phyloP scores from a whole-genome alignment of 2,888 invertebrate species.

The Teinopalpus imperialis region DNA sequence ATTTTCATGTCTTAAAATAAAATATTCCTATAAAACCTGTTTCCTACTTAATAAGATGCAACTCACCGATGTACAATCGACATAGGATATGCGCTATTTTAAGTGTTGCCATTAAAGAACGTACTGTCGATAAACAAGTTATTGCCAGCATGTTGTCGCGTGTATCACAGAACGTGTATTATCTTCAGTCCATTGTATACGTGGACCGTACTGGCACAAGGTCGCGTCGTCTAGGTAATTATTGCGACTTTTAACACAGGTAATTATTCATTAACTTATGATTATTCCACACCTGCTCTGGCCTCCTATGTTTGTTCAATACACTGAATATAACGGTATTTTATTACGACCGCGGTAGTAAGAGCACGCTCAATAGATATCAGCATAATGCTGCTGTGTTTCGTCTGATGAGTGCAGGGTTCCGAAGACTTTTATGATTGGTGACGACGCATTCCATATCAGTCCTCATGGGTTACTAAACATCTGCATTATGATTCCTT shows the following conservation, averaged over 20 bases:
- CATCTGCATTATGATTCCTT: too few species aligned
- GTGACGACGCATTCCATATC: too few species aligned
- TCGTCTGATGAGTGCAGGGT: too few species aligned
- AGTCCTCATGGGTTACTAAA: too few species aligned
- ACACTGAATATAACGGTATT: not conserved
- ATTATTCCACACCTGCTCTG: conserved; percentile 12
- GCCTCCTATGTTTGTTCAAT: conserved; percentile 6
- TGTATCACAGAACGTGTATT: conserved; percentile 13
- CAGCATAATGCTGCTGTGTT: too few species aligned
- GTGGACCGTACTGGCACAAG: conserved; percentile 3
- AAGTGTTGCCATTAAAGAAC: not conserved
- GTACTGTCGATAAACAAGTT: conserved; percentile 10
- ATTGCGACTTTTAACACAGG: conserved; percentile 10
- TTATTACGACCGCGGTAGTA: too few species aligned
- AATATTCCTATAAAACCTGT: too few species aligned
- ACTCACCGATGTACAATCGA: too few species aligned
- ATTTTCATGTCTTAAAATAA: too few species aligned
- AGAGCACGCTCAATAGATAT: too few species aligned
- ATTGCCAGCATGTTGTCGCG: conserved; percentile 9
- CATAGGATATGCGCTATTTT: not conserved
- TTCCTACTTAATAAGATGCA: too few species aligned
- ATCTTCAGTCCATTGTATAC: conserved; percentile 15
- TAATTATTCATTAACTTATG: conserved; percentile 14
- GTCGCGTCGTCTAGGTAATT: conserved; percentile 17
- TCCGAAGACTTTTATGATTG: too few species aligned